Base-by-base conservation (phyloP, 2,113 vertebrate genomes). In the Pelvicachromis taeniatus region DNA sequence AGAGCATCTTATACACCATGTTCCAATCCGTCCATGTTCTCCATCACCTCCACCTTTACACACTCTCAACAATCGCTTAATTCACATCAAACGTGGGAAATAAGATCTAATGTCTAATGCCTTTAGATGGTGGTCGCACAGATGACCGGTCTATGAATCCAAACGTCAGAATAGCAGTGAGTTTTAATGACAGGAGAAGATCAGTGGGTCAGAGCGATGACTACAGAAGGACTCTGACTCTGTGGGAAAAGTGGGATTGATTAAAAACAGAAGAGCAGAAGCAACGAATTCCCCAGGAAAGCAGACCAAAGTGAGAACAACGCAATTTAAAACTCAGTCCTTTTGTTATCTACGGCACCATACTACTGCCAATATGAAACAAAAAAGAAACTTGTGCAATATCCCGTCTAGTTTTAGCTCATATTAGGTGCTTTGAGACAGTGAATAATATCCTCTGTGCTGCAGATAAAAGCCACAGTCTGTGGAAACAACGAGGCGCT, bases 41-140 rank as follows among this genome's bases (percentile, higher is more conserved):
- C 33, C 19, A 2, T 65, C 33, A 40, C 19, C 61, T 38, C 59
- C 59, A 38, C 59, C 6, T 63, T 63, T 63, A 31, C 12, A 68
- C 0, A 3, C 35, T 23, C 61, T 2, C 61, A 40, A 9, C 21
- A 23, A 63, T 0, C 0, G 4, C 63, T 68, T 68, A 42, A 68
- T 68, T 68, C 12, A 0, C 38, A 68, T 70, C 63, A 45, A 26
- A 70, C 38, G 45, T 16, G 42, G 42, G 42, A 45, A 13, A 45
- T 45, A 45, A 45, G 11, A 1, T 14, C 35, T 21, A 9, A 68
- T 9, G 61, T 40, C 35, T 68, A 0, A 12, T 14, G 61, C n/a
- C n/a, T 42, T 21, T 40, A 11, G 35, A 14, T 45, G 40, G 40
- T 48, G 65, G 40, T n/a, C n/a, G 21, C 65, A 17, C 8, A 2